Conservation (phyloP, 2,888 invertebrate genomes). For the Zhengitettix transpicula region DNA sequence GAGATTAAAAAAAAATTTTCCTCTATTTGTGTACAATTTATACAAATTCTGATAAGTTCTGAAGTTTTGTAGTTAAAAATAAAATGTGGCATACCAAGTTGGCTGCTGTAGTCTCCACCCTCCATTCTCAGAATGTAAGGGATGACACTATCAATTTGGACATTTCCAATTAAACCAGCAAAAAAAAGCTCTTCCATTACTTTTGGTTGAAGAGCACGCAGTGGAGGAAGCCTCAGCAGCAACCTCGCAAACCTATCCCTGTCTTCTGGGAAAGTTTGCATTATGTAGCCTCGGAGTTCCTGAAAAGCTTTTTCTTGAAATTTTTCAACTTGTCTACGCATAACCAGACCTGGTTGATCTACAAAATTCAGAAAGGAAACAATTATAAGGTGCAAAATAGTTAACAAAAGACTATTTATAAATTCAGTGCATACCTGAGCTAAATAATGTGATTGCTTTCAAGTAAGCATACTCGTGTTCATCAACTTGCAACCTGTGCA, state of each 20-base stretch:
- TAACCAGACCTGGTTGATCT: slow-evolving; percentile 34
- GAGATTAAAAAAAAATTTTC: background rate
- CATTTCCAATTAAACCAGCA: slow-evolving; percentile 75
- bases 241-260: slow-evolving; percentile 42
- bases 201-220: slow-evolving; percentile 52
- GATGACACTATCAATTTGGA: slow-evolving; percentile 89
- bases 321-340: slow-evolving; percentile 35
- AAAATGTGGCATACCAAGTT: slow-evolving; percentile 10
- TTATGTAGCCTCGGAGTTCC: slow-evolving; percentile 34
- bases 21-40: background rate
- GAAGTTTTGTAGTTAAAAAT: background rate
- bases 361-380: slow-evolving; percentile 6
- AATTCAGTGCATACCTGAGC: slow-evolving; percentile 40
- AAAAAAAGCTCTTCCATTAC: slow-evolving; percentile 86
- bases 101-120: slow-evolving; percentile 20
- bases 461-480: slow-evolving; percentile 79
- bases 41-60: background rate
- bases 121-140: slow-evolving; percentile 70
- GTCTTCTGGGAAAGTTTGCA: slow-evolving; percentile 28
- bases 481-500: slow-evolving; percentile 58
- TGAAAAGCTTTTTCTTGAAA: slow-evolving; percentile 44
- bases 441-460: slow-evolving; percentile 68
- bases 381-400: no score
- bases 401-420: background rate
- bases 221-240: slow-evolving; percentile 50